phyloP scores from a whole-genome alignment of 2,797 vertebrate species.

The Peromyscus eremicus region DNA sequence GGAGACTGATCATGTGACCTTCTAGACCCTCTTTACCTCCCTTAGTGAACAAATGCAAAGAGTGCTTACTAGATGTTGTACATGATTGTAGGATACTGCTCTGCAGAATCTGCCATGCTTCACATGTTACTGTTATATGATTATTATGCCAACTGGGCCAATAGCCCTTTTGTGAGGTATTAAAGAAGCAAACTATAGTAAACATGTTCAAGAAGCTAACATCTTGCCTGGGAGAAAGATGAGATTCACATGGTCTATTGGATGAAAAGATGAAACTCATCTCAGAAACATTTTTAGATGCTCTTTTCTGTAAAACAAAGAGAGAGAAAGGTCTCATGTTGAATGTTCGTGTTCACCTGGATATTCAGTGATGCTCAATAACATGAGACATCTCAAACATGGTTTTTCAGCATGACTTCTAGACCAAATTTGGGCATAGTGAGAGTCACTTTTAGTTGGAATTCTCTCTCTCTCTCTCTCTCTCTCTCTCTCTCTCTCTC shows the following conservation, averaged over 20 bases:
- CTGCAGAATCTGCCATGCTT: background rate
- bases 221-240: background rate
- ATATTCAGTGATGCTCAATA: background rate
- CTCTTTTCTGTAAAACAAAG: background rate
- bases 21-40: background rate
- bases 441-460: background rate
- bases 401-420: background rate
- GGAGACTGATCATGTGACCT: no score
- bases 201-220: background rate
- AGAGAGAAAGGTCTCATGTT: background rate
- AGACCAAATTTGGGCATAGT: background rate
- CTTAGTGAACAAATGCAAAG: background rate
- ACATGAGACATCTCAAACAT: background rate
- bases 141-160: background rate
- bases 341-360: background rate
- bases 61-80: background rate
- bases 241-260: background rate
- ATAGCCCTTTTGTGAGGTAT: background rate
- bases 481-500: no score
- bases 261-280: background rate
- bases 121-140: background rate
- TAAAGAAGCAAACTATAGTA: background rate
- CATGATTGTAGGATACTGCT: background rate
- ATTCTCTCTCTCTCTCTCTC: no score
- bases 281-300: background rate